Evolutionary conservation across 2,888 invertebrate genomes (phyloP), one percentile per base, ranked within the genome.

Genomic region (Mongoloraphidia duomilia): DNA sequence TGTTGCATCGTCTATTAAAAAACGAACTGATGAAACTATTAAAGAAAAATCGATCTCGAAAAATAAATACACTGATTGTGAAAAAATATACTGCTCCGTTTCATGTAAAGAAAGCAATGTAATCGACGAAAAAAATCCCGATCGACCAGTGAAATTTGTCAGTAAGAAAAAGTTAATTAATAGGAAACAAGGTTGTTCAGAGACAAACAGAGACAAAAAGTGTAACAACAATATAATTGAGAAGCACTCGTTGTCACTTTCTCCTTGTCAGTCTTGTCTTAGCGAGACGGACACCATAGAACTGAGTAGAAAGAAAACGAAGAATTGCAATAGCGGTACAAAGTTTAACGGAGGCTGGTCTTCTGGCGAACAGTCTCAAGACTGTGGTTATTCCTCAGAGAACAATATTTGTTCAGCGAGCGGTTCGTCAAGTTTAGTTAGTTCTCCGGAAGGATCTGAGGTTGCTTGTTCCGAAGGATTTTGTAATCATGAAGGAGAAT

Each of bases 371-470:
- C 77, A 79, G 61, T 82, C 82, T 40, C 82, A 83, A 64, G 92
- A 92, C 69, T 88, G 85, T 60, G 91, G 91, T 39, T 92, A 91
- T 65, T 88, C 87, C 14, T 91, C 91, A 10, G 91, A 88, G 53
- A 82, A 82, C 56, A 84, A 84, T 61, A 82, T 82, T 49, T 82
- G 81, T 44, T 79, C 79, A 36, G 75, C 78, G 50, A 79, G 79
- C 8, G 74, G 79, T 40, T 82, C 82, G 46, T 86, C 86, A 17
- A 89, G 89, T 56, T 73, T 84, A 52, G 80, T 83, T 57, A 89
- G 87, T 63, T 88, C 90, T 4, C 87, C 90, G 0, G 92, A 91
- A 61, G 90, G 91, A 34, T 91, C 91, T 0, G 92, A 91, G 63
- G 80, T 91, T 47, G 89, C 88, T 1, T 93, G 90, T 67, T 87